These are phyloP conservation scores for Octonoba sinensis DNA, from an alignment of 2,888 invertebrate genomes.

Conservation along the genomic window DNA sequence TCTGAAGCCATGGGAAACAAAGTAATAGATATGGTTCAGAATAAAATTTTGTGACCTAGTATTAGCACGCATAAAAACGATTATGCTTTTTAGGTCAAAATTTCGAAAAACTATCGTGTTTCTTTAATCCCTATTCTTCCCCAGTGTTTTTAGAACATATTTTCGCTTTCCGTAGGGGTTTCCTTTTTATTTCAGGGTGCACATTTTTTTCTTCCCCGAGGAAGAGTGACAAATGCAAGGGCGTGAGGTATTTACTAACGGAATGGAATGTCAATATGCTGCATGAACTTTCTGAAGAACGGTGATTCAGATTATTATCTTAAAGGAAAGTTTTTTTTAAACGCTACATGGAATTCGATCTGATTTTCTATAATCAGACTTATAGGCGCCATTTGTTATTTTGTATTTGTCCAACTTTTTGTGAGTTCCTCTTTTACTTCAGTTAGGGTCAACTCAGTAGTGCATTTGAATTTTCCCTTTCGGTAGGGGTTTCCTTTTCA, in stretches of 20 bases:
- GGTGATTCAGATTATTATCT: no score
- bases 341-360: no score
- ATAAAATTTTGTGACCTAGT: conserved; percentile 34
- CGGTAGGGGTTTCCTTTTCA: no score
- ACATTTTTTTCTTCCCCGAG: background rate
- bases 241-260: background rate
- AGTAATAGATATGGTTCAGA: conserved; percentile 10
- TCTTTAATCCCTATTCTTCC: background rate
- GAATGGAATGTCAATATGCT: background rate
- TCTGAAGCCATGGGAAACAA: conserved; percentile 2
- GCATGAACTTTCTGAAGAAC: no score
- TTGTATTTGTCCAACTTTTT: no score
- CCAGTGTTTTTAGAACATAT: background rate
- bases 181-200: no score
- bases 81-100: conserved; percentile 17
- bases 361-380: no score
- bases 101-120: background rate
- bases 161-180: background rate
- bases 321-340: no score
- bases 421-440: no score
- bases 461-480: no score
- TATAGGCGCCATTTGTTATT: no score
- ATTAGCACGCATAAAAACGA: conserved; percentile 6
- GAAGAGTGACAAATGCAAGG: background rate
- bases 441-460: no score